Evolutionary conservation across 2,797 vertebrate genomes (phyloP), one percentile per base, ranked within the genome.

Genomic region (Typhlichthys subterraneus): DNA sequence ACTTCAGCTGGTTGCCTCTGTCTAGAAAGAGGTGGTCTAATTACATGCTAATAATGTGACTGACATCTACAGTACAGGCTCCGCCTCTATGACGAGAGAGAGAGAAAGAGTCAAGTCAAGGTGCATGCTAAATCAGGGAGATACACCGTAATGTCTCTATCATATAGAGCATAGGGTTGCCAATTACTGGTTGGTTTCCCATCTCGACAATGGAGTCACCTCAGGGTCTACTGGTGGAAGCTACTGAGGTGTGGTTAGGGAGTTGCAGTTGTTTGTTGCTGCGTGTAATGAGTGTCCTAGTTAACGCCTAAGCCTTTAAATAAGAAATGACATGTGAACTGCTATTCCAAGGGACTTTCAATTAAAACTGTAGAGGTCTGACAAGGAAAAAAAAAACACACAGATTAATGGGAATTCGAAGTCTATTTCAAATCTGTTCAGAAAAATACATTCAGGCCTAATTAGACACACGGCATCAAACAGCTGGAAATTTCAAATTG

Each of bases 401-500:
- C 88, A 89, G 88, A 94, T 93, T 92, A 93, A 91, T 91, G 87
- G 69, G 76, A 82, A 84, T 89, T 90, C 83, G 84, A 86, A 81
- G 83, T 88, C 85, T 88, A 84, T 90, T 92, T 89, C 87, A 84
- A 87, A 90, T 89, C 84, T 88, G 87, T 87, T 92, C 89, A 88
- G 86, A 85, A 80, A 92, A 90, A 88, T 85, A 88, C 83, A 86
- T 89, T 88, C 84, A 45, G 75, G 79, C 81, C 89, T 93, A 93
- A 93, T 94, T 91, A 93, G 91, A 90, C 75, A 86, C 88, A 91
- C 66, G 86, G 82, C 75, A 87, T 76, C 87, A 89, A 84, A 85
- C 92, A 93, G 88, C 88, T 93, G 90, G 87, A 92, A 84, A 87
- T 86, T 79, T 83, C 75, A 91, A 86, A 89, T 89, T 85, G 89